Conservation (phyloP, 2,113 vertebrate genomes). For the Scytalopus superciliaris region DNA sequence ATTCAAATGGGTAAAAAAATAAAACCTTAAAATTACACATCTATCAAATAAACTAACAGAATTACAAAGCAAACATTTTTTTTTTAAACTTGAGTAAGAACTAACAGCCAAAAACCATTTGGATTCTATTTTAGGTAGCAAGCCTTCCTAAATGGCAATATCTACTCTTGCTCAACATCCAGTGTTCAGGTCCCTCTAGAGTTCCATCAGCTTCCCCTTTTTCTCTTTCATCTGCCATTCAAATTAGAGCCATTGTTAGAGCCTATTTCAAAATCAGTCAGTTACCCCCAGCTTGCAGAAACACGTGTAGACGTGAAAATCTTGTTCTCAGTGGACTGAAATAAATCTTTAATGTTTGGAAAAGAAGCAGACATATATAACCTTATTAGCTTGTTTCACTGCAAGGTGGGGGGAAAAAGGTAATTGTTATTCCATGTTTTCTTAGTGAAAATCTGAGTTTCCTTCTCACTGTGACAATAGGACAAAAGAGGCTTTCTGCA, state of each 20-base stretch:
- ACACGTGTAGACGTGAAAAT: background rate
- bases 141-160: background rate
- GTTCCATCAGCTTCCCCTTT: background rate
- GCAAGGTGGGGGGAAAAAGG: background rate
- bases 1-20: background rate
- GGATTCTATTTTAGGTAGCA: background rate
- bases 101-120: background rate
- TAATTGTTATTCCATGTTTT: background rate
- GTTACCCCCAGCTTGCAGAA: background rate
- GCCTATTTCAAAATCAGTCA: background rate
- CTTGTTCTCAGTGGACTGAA: background rate
- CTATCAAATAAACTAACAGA: background rate
- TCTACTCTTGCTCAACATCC: background rate
- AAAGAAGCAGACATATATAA: background rate
- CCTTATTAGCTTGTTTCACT: background rate
- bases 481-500: background rate
- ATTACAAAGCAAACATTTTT: background rate
- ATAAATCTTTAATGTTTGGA: background rate
- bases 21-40: background rate
- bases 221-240: background rate
- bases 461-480: background rate
- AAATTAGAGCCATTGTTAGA: background rate
- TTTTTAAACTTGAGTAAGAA: background rate
- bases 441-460: background rate
- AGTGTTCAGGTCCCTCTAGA: background rate